These are phyloP conservation scores for Sigmodon hispidus DNA, from an alignment of 2,113 vertebrate species.

Conservation along the genomic window DNA sequence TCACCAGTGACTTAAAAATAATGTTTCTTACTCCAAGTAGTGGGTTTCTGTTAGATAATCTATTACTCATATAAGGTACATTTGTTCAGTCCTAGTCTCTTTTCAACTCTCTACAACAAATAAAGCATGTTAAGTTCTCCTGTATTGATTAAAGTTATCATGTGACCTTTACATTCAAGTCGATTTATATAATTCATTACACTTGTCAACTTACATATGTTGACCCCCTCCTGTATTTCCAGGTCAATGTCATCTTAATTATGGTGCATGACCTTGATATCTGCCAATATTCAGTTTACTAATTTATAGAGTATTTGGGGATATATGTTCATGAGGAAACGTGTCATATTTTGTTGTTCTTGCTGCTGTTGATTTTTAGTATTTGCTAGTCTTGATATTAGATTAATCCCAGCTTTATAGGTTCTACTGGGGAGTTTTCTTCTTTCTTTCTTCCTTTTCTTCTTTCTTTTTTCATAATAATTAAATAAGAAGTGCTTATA, in stretches of 20 bases:
- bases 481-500: neutral
- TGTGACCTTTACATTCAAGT: neutral
- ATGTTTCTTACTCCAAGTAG: neutral
- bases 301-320: neutral
- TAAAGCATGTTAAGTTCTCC: neutral
- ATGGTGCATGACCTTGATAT: neutral
- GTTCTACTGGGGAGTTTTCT: neutral
- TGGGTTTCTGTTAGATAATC: neutral
- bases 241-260: neutral
- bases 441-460: neutral
- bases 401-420: neutral
- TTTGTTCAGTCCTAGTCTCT: neutral
- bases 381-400: neutral
- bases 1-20: neutral
- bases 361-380: neutral
- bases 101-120: too few relatives aligned
- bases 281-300: neutral
- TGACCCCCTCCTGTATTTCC: neutral
- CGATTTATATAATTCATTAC: neutral
- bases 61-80: neutral
- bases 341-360: neutral
- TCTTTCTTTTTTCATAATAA: neutral
- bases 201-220: neutral
- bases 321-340: neutral
- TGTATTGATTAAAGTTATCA: neutral